These are phyloP conservation scores for Lampris megalopsis DNA, from an alignment of 2,113 vertebrate species.

Conservation along the genomic window DNA sequence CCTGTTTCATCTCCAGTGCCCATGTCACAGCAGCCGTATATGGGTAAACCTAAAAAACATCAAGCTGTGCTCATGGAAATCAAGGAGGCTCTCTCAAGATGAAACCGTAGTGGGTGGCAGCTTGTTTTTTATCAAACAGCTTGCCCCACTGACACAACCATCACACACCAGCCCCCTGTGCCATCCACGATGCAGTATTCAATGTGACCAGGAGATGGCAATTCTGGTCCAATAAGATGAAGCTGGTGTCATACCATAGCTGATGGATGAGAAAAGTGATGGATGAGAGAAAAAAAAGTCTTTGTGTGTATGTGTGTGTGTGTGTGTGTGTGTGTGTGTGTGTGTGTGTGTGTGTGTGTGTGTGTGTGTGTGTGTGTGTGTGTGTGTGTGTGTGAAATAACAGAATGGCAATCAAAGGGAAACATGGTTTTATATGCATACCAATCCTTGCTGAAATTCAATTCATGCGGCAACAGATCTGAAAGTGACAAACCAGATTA, in stretches of 20 bases:
- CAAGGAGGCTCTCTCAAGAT: conserved; percentile 66
- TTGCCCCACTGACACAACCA: conserved; percentile 50
- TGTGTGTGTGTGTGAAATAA: conserved; percentile 27
- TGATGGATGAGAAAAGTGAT: neutral
- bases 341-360: no score
- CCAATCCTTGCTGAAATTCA: conserved; percentile 42
- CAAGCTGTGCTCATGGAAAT: conserved; percentile 74
- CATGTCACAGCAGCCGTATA: conserved; percentile 64
- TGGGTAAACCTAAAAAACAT: conserved; percentile 70
- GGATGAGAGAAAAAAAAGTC: neutral
- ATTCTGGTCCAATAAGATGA: conserved; percentile 39
- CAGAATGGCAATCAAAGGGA: conserved; percentile 46
- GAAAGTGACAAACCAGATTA: conserved; percentile 54
- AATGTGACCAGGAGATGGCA: conserved; percentile 72
- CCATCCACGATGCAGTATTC: conserved; percentile 42
- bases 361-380: neutral
- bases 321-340: no score
- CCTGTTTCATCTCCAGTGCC: conserved; percentile 76
- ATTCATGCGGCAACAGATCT: conserved; percentile 30
- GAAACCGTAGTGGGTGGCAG: conserved; percentile 65
- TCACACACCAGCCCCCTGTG: conserved; percentile 14
- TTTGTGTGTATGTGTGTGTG: no score
- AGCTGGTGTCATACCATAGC: neutral
- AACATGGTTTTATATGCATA: conserved; percentile 40
- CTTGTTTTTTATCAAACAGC: conserved; percentile 70